A percentile compares a stretch with the other conserved stretches of the same genome.
Evolutionary conservation across 2,888 invertebrate species (phyloP).

Genomic region (Scaptomyza polygonia): DNA sequence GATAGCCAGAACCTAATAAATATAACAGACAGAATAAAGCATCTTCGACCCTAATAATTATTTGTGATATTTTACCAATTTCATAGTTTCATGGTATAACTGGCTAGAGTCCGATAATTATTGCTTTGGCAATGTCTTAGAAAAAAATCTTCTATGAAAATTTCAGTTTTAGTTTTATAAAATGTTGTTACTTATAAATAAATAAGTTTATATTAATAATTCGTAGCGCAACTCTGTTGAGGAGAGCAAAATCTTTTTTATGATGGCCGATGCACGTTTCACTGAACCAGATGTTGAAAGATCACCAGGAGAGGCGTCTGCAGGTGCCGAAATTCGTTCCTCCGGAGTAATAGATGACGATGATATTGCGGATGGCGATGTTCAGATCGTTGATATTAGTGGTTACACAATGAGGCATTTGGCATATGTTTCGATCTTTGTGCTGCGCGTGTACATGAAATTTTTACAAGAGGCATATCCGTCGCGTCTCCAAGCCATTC

Average conservation of each 20-base stretch:
- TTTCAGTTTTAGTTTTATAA: too few species aligned
- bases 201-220: not conserved
- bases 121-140: too few species aligned
- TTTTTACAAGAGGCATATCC: constrained; percentile 90
- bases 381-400: constrained; percentile 89
- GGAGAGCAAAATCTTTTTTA: constrained; percentile 77
- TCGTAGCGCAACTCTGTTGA: constrained; percentile 70
- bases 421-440: constrained; percentile 86
- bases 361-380: constrained; percentile 87
- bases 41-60: too few species aligned
- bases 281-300: constrained; percentile 41
- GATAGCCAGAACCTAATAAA: too few species aligned
- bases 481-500: constrained; percentile 87
- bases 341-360: constrained; percentile 29
- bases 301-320: constrained; percentile 33
- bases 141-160: too few species aligned
- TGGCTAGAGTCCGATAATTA: too few species aligned
- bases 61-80: too few species aligned
- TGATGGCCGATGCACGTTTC: constrained; percentile 75
- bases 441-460: constrained; percentile 87
- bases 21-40: too few species aligned
- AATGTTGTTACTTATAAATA: not conserved
- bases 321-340: not conserved
- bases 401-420: constrained; percentile 87
- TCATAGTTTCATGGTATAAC: too few species aligned